Evolutionary conservation across 2,888 invertebrate genomes (phyloP).

Genomic region (Poecilus cupreus): DNA sequence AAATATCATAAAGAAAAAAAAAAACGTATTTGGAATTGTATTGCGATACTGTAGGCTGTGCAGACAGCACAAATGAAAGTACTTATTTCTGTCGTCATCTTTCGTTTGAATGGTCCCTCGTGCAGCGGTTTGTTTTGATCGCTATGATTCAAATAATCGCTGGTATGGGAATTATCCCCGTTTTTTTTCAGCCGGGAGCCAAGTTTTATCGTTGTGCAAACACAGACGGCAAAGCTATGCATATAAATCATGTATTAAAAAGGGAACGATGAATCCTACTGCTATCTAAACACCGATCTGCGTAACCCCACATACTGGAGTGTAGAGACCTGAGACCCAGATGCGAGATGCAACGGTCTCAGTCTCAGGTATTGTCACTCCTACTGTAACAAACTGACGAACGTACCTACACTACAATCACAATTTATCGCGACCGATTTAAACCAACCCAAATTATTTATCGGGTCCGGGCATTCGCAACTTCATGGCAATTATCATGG

Average conservation of each 20-base stretch:
- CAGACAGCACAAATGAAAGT: background rate
- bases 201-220: conserved; percentile 38
- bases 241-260: conserved; percentile 55
- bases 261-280: conserved; percentile 41
- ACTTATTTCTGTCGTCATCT: conserved; percentile 1
- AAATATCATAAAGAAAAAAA: too few relatives aligned
- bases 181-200: conserved; percentile 15
- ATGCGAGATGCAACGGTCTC: conserved; percentile 14
- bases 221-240: conserved; percentile 51
- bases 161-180: conserved; percentile 41
- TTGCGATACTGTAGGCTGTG: background rate
- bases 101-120: background rate
- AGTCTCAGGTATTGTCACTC: conserved; percentile 18
- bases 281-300: conserved; percentile 56
- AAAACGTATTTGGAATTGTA: background rate
- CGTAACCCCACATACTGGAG: background rate
- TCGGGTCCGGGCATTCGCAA: background rate
- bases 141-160: conserved; percentile 37
- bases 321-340: background rate
- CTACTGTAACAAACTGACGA: conserved; percentile 36
- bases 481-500: background rate
- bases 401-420: background rate
- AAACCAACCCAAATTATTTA: background rate
- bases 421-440: background rate
- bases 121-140: conserved; percentile 17